Conservation (phyloP, 2,797 vertebrate genomes). For the Coregonus ussuriensis region DNA sequence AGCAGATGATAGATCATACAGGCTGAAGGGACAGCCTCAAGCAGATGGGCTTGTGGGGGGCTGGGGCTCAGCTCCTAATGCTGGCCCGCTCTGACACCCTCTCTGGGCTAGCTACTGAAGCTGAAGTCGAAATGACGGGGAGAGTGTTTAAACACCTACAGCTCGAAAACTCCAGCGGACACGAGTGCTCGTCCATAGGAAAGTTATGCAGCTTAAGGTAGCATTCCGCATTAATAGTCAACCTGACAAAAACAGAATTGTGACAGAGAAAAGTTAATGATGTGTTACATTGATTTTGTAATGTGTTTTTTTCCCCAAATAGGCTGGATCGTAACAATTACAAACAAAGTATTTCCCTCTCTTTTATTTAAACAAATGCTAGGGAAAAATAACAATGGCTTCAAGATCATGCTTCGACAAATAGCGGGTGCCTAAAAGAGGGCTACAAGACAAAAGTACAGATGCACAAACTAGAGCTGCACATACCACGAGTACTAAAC, state of each 20-base stretch:
- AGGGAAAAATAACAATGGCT: conserved; percentile 18
- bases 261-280: conserved; percentile 62
- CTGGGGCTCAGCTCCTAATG: conserved; percentile 25
- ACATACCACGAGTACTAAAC: conserved; percentile 53
- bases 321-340: conserved; percentile 26
- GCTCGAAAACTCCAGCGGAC: conserved; percentile 98
- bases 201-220: conserved; percentile 99
- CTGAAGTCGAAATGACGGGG: conserved; percentile 58
- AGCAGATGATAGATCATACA: conserved; percentile 57
- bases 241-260: conserved; percentile 81
- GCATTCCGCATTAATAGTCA: conserved; percentile 99
- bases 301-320: conserved; percentile 26
- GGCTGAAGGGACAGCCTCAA: conserved; percentile 56
- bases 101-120: conserved; percentile 49
- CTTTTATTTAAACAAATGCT: conserved; percentile 28
- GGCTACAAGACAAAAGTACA: conserved; percentile 47
- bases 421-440: conserved; percentile 39
- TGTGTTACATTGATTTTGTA: conserved; percentile 12
- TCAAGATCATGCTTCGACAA: conserved; percentile 42
- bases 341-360: conserved; percentile 18
- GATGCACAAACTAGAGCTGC: conserved; percentile 56
- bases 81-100: conserved; percentile 39
- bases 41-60: conserved; percentile 58
- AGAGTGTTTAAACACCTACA: conserved; percentile 84
- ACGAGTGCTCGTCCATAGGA: conserved; percentile 99